phyloP scores from a whole-genome alignment of 2,113 vertebrate genomes.

The Phodopus roborovskii region DNA sequence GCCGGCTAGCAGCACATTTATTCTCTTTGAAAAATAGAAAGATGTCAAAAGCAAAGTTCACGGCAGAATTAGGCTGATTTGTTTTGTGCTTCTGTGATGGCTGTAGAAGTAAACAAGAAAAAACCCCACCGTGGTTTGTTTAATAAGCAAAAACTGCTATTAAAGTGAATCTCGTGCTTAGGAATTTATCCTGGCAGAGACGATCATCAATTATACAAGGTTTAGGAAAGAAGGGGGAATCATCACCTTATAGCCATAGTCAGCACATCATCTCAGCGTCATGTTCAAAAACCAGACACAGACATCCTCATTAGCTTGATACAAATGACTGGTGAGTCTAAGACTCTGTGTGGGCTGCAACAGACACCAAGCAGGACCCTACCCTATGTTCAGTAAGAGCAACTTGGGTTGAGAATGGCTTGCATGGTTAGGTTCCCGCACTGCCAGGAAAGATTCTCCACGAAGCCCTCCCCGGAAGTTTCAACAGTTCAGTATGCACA shows the following conservation, averaged over 20 bases:
- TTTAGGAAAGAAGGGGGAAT: slow-evolving; percentile 18
- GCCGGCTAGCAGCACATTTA: slow-evolving; percentile 86
- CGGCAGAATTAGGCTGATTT: slow-evolving; percentile 87
- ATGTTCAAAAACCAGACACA: slow-evolving; percentile 53
- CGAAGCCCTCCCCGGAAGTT: slow-evolving; percentile 1
- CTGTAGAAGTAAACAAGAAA: slow-evolving; percentile 75
- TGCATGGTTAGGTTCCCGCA: slow-evolving; percentile 62
- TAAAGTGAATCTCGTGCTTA: slow-evolving; percentile 82
- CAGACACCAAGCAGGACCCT: slow-evolving; percentile 57
- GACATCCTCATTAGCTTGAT: slow-evolving; percentile 84
- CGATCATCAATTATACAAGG: slow-evolving; percentile 82
- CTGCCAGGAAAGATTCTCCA: slow-evolving; percentile 30
- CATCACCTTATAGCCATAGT: slow-evolving; percentile 73
- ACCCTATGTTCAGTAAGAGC: slow-evolving; percentile 18
- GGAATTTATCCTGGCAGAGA: slow-evolving; percentile 81
- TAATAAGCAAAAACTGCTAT: slow-evolving; percentile 83
- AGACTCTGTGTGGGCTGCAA: slow-evolving; percentile 66
- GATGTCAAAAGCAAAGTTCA: slow-evolving; percentile 88
- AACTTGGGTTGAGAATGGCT: slow-evolving; percentile 34
- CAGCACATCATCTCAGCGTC: slow-evolving; percentile 75
- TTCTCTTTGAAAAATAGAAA: slow-evolving; percentile 89
- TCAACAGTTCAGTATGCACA: slow-evolving; percentile 1
- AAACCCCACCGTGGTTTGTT: slow-evolving; percentile 78
- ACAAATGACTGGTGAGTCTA: slow-evolving; percentile 80
- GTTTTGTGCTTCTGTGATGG: slow-evolving; percentile 84